Conservation (phyloP, 2,888 invertebrate genomes). For the Euplagia quadripunctaria region DNA sequence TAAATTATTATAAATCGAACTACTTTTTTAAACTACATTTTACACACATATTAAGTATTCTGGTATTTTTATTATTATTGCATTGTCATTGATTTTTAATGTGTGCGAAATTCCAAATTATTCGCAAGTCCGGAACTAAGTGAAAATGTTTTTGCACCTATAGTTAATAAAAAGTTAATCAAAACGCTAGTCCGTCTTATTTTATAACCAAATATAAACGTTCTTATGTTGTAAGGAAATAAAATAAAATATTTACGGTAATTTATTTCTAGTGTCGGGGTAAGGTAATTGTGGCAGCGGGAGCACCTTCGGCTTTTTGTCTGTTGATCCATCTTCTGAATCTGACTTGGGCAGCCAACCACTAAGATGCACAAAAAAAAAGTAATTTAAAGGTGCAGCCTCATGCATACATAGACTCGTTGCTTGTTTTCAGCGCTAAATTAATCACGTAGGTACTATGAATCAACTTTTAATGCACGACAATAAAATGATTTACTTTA, state of each 20-base stretch:
- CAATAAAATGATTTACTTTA: neutral
- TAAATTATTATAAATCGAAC: no score
- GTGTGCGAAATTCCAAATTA: neutral
- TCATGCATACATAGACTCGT: no score
- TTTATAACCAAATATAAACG: neutral
- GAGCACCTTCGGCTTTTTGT: neutral
- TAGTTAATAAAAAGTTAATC: no score
- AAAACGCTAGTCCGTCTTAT: neutral
- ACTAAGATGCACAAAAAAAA: slow-evolving; percentile 18
- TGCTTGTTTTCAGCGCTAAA: no score
- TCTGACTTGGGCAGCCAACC: slow-evolving; percentile 10
- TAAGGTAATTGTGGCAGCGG: slow-evolving; percentile 9
- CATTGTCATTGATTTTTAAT: neutral
- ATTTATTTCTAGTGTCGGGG: slow-evolving; percentile 15
- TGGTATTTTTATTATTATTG: neutral
- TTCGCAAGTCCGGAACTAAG: neutral
- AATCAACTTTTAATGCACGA: neutral
- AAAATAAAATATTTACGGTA: slow-evolving; percentile 1
- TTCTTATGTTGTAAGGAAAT: neutral
- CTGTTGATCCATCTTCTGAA: neutral
- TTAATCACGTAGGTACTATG: neutral
- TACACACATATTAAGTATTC: neutral
- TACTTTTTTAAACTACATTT: neutral
- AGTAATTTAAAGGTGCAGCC: neutral
- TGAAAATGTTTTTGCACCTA: neutral